Conservation (phyloP, 1,140 invertebrate genomes). For the Diuraphis noxia region DNA sequence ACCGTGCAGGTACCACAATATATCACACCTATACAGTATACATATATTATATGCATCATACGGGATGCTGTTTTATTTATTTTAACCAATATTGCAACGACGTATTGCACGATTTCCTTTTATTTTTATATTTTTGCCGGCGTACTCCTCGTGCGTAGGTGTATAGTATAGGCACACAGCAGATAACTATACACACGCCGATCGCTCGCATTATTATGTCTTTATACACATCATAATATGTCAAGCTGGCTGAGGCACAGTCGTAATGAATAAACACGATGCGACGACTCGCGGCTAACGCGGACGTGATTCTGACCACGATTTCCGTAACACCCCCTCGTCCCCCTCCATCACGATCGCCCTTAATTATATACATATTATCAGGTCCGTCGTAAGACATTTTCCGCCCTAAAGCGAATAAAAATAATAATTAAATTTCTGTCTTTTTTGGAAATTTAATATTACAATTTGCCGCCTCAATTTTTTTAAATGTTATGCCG, state of each 20-base stretch:
- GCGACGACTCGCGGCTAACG: not conserved
- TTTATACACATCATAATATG: not conserved
- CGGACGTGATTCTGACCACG: not conserved
- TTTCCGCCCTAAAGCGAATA: too few species aligned
- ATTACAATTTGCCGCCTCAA: too few species aligned
- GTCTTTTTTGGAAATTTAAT: too few species aligned
- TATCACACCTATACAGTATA: too few species aligned
- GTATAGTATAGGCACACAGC: too few species aligned
- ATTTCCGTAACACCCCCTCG: not conserved
- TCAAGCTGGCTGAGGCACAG: not conserved
- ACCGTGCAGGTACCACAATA: too few species aligned
- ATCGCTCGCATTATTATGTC: not conserved
- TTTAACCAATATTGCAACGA: too few species aligned
- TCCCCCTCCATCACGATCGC: not conserved
- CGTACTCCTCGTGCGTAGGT: not conserved
- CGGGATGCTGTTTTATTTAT: not conserved
- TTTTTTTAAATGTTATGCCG: too few species aligned
- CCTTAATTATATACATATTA: not conserved
- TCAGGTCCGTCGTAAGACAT: too few species aligned
- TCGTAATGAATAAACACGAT: slow-evolving; percentile 13
- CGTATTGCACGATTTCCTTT: too few species aligned
- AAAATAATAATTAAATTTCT: too few species aligned
- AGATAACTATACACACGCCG: not conserved
- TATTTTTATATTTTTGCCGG: too few species aligned
- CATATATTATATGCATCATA: not conserved